Conservation (phyloP, 2,797 vertebrate species). For the Hafferia zeledoni region DNA sequence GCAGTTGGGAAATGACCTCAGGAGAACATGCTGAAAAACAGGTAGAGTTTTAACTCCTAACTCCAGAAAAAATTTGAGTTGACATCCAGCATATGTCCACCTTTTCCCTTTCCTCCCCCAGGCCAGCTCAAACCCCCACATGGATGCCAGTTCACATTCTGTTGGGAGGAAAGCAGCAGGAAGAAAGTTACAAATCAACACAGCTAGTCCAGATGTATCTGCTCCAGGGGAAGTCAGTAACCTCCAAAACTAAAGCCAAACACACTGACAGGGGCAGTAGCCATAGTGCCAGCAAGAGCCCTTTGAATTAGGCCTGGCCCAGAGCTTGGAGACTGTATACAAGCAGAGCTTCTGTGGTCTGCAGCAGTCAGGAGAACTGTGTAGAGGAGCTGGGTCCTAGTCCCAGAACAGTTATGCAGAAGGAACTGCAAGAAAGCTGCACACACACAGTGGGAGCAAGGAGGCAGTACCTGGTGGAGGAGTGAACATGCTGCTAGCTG, state of each 20-base stretch:
- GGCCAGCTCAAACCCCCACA: neutral
- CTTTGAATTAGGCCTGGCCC: neutral
- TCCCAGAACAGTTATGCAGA: neutral
- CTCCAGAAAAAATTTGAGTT: neutral
- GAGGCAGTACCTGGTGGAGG: neutral
- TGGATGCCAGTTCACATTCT: neutral
- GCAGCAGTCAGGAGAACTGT: neutral
- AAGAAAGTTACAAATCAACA: neutral
- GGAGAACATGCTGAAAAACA: neutral
- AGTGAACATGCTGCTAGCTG: conserved; percentile 14
- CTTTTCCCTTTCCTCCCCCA: neutral
- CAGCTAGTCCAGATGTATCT: neutral
- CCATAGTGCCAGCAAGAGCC: neutral
- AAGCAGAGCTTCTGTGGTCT: neutral
- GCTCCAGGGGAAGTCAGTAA: neutral
- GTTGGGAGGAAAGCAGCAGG: neutral
- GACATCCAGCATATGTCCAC: neutral
- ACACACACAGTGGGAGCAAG: neutral
- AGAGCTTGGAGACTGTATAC: neutral
- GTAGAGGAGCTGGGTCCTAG: conserved; percentile 2
- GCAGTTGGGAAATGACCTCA: neutral
- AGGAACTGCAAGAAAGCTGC: conserved; percentile 32
- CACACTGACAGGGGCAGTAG: neutral
- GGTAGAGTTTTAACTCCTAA: neutral
- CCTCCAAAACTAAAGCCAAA: neutral